These are phyloP conservation scores for Megastigmus dorsalis DNA, from an alignment of 2,888 invertebrate genomes.

Conservation along the genomic window DNA sequence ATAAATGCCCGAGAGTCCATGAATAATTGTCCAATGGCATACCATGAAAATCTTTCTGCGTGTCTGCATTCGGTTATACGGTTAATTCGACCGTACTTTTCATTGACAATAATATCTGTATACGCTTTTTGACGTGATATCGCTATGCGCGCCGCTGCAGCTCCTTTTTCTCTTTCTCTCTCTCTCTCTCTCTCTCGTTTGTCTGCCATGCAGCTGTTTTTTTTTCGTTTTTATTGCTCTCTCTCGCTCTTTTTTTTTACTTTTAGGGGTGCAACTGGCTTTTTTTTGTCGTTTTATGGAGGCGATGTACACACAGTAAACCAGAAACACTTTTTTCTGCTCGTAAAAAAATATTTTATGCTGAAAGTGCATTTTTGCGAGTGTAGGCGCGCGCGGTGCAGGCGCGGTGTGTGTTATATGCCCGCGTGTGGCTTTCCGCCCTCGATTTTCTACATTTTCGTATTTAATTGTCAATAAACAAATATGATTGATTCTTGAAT, in stretches of 20 bases:
- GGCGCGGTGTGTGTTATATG: background rate
- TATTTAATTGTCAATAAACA: constrained; percentile 1
- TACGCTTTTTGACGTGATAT: no score
- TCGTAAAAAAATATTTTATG: constrained; percentile 30
- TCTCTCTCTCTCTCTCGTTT: background rate
- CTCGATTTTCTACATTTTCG: background rate
- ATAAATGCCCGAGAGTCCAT: constrained; percentile 26
- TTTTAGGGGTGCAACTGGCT: constrained; percentile 6
- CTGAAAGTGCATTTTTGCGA: constrained; percentile 10
- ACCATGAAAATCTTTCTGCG: constrained; percentile 29
- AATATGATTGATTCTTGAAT: constrained; percentile 1
- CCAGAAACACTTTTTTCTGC: constrained; percentile 18
- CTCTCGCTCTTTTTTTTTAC: background rate
- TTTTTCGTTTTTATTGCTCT: background rate
- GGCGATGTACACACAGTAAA: constrained; percentile 5
- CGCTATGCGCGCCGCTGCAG: no score
- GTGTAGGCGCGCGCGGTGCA: no score
- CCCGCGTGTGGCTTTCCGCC: background rate
- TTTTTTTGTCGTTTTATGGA: constrained; percentile 21
- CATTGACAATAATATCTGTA: constrained; percentile 28
- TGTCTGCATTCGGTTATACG: constrained; percentile 8
- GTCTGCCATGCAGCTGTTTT: background rate
- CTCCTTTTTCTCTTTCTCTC: background rate
- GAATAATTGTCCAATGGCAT: constrained; percentile 36
- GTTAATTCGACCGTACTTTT: constrained; percentile 38